Evolutionary conservation across 2,797 vertebrate species (phyloP), one percentile per base, ranked within the genome.

Genomic region (Paratrypauchen microcephalus): DNA sequence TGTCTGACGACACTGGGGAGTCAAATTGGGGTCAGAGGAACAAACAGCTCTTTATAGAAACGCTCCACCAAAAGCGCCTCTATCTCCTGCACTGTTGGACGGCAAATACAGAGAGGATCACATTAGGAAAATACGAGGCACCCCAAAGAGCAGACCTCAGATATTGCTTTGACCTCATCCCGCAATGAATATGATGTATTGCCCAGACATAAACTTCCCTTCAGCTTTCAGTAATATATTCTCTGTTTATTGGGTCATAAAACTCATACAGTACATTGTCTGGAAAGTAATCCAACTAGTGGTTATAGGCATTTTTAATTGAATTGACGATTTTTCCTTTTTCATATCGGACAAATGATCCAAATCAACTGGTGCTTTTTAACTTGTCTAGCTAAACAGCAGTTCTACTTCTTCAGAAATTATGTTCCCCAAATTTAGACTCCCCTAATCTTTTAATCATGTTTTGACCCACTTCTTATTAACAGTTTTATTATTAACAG

Each of bases 371-470:
- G 1, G 6, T 57, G 26, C 0, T 15, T 57, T 23, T 23, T 56
- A 4, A 56, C 54, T 19, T 9, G 48, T 19, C 18, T 12, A 56
- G 23, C 52, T 24, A 55, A 24, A 21, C n/a, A 56, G 23, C 54
- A 57, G 24, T 26, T 57, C 24, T 57, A 57, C 55, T 28, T 57
- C 23, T 26, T n/a, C 54, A 24, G 54, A 56, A 61, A 61, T 39
- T 8, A 59, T 28, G 13, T 28, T 15, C 24, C 55, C 24, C 55
- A 57, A 57, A 26, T 57, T 57, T 57, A 57, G 55, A 65, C 72
- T 78, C 72, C 61, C 54, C 67, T 47, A 60, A 60, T 60, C 28
- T 60, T 60, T 68, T 72, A 69, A 52, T 64, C 52, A 72, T 68
- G 74, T 6, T 54, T 55, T 16, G 55, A 59, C 19, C 16, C 52